Base-by-base conservation (phyloP, 2,888 invertebrate species). In the Lymantria dispar region DNA sequence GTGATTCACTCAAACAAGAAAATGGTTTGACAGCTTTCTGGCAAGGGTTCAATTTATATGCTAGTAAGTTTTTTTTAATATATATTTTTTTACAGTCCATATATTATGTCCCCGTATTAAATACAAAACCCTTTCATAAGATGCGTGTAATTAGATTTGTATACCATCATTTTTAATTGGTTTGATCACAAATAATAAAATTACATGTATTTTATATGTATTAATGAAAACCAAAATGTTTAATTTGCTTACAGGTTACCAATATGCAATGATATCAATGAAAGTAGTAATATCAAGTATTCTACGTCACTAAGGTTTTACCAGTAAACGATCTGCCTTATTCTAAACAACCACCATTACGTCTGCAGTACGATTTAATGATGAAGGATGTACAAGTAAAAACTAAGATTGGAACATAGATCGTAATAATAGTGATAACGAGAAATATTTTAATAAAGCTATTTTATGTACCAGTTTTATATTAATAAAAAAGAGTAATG, bases 241-340 rank as follows among this genome's bases (percentile, higher is more conserved):
- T 7, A 10, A 33, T 33, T 33, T 33, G 10, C 33, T 40, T 40
- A 13, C 40, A 40, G 40, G 40, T 8, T 40, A 40, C 15, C 40
- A 14, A 14, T 14, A 8, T 9, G 40, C 40, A 8, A 40, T 40
- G 40, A 40, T 40, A 15, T 14, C 10, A 1, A 14, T 14, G 12
- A 40, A 78, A 48, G 78, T 71, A 0, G 68, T 63, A 0, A 0
- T 76, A 8, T 67, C 74, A 3, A 53, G 63, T 0, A 42, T 80
- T 0, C 36, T 80, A 3, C 67, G 75, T 0, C 58, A 47, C 7
- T 80, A 42, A 42, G 42, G n/a, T 42, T 9, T 30, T 42, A n/a
- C 42, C 42, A 42, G 10, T 10, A 12, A 12, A 42, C 7, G 30
- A 30, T 5, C 10, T 29, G 29, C 13, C 43, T 10, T n/a, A n/a